These are phyloP conservation scores for Cosmopolites sordidus DNA, from an alignment of 2,888 invertebrate genomes.

Conservation along the genomic window DNA sequence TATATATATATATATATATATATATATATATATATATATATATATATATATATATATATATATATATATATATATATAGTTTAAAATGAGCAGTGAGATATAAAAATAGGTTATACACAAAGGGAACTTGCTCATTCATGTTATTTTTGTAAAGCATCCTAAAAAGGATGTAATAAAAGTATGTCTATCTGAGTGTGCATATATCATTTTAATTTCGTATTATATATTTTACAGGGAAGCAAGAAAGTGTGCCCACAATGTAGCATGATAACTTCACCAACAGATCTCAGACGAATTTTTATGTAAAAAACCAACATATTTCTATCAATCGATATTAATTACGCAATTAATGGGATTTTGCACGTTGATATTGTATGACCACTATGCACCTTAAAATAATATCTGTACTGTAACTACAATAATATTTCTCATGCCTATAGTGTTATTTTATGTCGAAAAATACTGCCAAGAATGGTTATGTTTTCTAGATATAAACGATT, in stretches of 20 bases:
- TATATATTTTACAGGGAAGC: slow-evolving; percentile 57
- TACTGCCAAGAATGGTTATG: neutral
- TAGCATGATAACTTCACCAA: slow-evolving; percentile 85
- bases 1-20: too few species aligned
- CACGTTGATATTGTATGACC: slow-evolving; percentile 1
- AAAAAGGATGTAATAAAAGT: too few species aligned
- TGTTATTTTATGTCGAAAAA: neutral
- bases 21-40: too few species aligned
- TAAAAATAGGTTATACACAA: too few species aligned
- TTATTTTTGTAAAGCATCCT: too few species aligned
- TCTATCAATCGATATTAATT: neutral
- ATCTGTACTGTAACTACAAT: neutral
- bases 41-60: too few species aligned
- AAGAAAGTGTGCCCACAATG: slow-evolving; percentile 94
- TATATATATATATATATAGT: too few species aligned
- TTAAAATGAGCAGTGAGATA: too few species aligned
- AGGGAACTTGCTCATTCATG: too few species aligned
- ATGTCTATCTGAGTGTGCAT: neutral
- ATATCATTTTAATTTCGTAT: neutral
- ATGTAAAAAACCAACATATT: slow-evolving; percentile 56
- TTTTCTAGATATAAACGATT: neutral
- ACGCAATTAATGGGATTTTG: slow-evolving; percentile 2
- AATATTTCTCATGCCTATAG: too few species aligned
- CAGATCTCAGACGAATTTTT: slow-evolving; percentile 83
- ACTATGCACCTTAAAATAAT: slow-evolving; percentile 1